Evolutionary conservation across 2,888 invertebrate species (phyloP).

Genomic region (Folsomia candida): DNA sequence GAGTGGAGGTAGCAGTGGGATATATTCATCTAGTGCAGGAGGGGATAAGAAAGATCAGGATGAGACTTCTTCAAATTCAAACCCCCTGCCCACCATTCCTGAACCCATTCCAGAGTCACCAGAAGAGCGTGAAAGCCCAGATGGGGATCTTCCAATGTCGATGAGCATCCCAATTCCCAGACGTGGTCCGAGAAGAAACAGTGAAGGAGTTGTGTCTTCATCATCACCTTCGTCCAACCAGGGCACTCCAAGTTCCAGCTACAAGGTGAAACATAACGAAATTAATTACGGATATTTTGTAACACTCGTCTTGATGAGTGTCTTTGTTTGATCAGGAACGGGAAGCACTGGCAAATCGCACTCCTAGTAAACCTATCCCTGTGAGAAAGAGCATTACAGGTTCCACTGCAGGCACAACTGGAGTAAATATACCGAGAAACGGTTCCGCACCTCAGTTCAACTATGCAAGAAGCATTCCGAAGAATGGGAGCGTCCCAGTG

Average conservation of each 20-base stretch:
- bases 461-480: constrained; percentile 60
- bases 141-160: constrained; percentile 23
- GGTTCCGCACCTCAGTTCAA: constrained; percentile 50
- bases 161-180: constrained; percentile 26
- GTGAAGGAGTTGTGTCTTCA: constrained; percentile 41
- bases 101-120: constrained; percentile 44
- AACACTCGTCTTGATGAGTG: not conserved
- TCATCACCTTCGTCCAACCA: constrained; percentile 29
- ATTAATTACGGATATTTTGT: too few species aligned
- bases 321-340: not conserved
- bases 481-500: constrained; percentile 83
- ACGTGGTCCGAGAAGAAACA: constrained; percentile 41
- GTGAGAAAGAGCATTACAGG: constrained; percentile 36
- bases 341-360: constrained; percentile 32
- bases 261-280: too few species aligned
- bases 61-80: constrained; percentile 19
- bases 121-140: constrained; percentile 42
- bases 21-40: not conserved
- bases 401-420: constrained; percentile 29
- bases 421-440: constrained; percentile 48
- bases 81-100: constrained; percentile 41
- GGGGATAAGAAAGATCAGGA: not conserved
- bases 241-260: constrained; percentile 21
- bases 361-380: constrained; percentile 44
- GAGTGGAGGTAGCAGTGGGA: not conserved